Evolutionary conservation across 2,888 invertebrate genomes (phyloP).

Genomic region (Seira musarum): DNA sequence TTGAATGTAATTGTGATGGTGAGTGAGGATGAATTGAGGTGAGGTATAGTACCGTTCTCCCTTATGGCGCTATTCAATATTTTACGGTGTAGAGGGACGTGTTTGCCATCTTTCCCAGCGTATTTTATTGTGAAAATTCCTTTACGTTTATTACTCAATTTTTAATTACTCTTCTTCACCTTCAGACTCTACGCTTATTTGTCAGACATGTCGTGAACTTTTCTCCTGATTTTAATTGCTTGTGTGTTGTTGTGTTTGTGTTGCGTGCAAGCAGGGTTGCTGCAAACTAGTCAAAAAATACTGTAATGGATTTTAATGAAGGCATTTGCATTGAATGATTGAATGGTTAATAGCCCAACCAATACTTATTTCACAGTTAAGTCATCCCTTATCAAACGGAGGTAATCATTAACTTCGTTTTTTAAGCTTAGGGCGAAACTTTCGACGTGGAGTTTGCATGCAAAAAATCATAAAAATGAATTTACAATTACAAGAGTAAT

Average conservation of each 20-base stretch:
- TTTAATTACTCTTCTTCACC: not conserved
- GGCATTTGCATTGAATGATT: not conserved
- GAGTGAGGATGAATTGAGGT: no score
- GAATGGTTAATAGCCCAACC: not conserved
- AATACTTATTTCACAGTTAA: not conserved
- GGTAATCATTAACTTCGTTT: no score
- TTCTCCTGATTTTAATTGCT: not conserved
- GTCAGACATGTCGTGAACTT: not conserved
- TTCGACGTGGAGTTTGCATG: not conserved
- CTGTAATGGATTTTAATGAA: not conserved
- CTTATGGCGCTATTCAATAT: not conserved
- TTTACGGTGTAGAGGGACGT: not conserved
- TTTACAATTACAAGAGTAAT: conserved; percentile 54
- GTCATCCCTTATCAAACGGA: no score
- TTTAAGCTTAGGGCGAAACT: no score
- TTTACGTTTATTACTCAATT: not conserved
- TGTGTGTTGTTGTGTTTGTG: no score
- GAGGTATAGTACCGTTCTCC: not conserved
- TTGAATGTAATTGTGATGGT: no score
- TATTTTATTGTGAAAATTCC: not conserved
- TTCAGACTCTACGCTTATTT: not conserved
- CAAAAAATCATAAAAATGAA: conserved; percentile 14
- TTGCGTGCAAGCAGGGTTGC: not conserved
- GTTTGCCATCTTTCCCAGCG: not conserved
- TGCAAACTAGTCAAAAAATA: not conserved